Conservation (phyloP, 2,797 vertebrate genomes). For the Mormyrops attenuatus region DNA sequence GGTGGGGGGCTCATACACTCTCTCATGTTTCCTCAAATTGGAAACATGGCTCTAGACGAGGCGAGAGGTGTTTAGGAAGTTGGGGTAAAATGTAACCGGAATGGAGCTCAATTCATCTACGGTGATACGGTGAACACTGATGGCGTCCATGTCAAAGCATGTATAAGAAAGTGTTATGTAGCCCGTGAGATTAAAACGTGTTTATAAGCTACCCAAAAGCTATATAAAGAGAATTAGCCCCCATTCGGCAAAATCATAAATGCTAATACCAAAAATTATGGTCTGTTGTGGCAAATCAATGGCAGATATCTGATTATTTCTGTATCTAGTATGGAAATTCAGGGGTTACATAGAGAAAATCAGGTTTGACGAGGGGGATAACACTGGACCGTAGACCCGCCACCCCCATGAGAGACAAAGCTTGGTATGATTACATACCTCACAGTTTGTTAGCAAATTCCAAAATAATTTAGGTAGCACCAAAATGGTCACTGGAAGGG, state of each 20-base stretch:
- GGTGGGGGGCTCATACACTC: neutral
- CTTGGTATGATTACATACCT: neutral
- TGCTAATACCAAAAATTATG: neutral
- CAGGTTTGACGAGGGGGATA: neutral
- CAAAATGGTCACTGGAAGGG: neutral
- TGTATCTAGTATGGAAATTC: neutral
- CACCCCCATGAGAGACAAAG: neutral
- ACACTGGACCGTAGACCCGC: neutral
- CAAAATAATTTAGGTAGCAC: neutral
- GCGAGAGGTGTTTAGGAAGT: neutral
- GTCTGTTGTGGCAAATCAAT: neutral
- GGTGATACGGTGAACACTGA: neutral
- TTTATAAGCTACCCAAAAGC: neutral
- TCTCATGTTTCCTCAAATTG: neutral
- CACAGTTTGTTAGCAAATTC: neutral
- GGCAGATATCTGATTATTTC: neutral
- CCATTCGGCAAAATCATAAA: neutral
- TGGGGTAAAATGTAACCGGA: neutral
- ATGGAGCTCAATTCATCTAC: neutral
- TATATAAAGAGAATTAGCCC: neutral
- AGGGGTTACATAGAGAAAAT: neutral
- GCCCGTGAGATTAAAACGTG: neutral
- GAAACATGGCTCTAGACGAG: neutral
- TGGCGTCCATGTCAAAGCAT: neutral
- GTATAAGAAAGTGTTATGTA: neutral